A percentile compares a stretch with the other conserved stretches of the same genome.
These are phyloP conservation scores for Cochlearius cochlearius DNA, from an alignment of 2,113 vertebrate species.

Conservation along the genomic window DNA sequence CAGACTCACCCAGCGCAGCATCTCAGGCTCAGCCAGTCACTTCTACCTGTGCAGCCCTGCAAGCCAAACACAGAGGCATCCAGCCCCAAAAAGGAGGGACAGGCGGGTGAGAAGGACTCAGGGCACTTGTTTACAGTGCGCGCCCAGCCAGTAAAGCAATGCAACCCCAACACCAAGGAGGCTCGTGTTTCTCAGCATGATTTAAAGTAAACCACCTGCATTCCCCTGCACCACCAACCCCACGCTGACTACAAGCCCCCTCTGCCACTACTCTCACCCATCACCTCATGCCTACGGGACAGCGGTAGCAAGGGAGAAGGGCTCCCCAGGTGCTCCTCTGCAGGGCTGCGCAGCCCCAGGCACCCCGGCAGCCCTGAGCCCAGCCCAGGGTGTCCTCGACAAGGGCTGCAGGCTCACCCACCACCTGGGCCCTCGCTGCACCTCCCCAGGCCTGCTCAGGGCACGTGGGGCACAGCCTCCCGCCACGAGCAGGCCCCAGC, in stretches of 20 bases:
- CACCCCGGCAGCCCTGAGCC: not conserved
- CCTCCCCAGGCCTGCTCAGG: not conserved
- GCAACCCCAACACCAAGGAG: accelerated
- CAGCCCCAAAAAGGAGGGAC: not conserved
- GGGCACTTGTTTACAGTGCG: accelerated
- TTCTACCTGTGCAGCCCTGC: not conserved
- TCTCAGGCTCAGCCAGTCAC: accelerated
- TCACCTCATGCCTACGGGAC: too few relatives aligned
- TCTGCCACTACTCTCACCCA: not conserved
- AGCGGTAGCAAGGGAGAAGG: not conserved
- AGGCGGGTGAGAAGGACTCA: accelerated
- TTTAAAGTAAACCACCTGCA: not conserved
- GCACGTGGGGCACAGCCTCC: not conserved
- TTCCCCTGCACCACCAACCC: not conserved
- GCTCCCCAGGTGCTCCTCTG: not conserved
- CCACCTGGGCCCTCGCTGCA: not conserved
- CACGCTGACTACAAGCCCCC: not conserved
- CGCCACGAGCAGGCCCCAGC: not conserved
- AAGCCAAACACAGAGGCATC: not conserved
- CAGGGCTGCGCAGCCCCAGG: not conserved
- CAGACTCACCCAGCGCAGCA: accelerated
- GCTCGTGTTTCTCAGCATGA: accelerated
- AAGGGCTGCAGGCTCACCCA: not conserved
- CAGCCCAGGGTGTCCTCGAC: too few relatives aligned
- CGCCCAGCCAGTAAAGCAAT: not conserved